phyloP scores from a whole-genome alignment of 2,113 vertebrate species.

The Rattus rattus region DNA sequence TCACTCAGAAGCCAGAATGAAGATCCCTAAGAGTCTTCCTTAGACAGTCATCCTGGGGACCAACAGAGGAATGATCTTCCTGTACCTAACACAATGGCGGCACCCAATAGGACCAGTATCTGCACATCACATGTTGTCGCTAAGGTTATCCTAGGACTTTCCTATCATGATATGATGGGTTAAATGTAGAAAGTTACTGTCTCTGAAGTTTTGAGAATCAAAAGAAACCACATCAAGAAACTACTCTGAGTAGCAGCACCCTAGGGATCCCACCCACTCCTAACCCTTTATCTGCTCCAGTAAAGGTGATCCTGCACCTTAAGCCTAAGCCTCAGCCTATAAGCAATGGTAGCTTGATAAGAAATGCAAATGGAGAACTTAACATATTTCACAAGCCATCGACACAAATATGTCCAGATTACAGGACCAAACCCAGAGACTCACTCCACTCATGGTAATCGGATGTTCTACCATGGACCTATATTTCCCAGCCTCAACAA shows the following conservation, averaged over 20 bases:
- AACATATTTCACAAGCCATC: neutral
- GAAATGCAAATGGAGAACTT: neutral
- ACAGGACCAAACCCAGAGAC: neutral
- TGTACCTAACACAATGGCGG: neutral
- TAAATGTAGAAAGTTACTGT: neutral
- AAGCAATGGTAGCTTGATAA: neutral
- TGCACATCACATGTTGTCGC: neutral
- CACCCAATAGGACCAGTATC: neutral
- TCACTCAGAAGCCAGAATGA: neutral
- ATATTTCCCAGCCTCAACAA: neutral
- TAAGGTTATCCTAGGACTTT: neutral
- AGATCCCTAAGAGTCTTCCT: neutral
- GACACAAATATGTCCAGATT: neutral
- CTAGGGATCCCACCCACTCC: neutral
- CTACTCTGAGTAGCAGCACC: neutral
- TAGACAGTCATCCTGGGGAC: neutral
- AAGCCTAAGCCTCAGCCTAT: neutral
- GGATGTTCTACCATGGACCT: neutral
- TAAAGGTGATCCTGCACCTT: neutral
- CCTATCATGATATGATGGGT: neutral
- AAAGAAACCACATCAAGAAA: neutral
- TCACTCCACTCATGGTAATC: neutral
- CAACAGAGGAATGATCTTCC: neutral
- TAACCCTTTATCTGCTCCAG: neutral
- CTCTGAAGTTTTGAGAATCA: neutral